A percentile compares a stretch with the other conserved stretches of the same genome.
phyloP scores from a whole-genome alignment of 2,888 invertebrate genomes.

The Amblyjoppa fuscipennis region DNA sequence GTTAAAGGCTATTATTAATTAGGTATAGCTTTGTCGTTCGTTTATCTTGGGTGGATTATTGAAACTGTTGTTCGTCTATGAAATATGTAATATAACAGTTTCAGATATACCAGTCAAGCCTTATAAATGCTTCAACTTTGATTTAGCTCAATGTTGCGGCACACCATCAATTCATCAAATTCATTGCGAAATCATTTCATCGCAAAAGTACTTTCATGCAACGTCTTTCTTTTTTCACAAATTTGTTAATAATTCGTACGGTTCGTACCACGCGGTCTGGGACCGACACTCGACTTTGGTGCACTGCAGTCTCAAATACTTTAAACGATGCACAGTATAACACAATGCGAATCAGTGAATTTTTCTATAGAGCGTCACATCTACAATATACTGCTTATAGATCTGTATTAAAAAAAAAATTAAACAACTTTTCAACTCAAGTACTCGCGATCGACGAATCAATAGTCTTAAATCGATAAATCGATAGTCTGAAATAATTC shows the following conservation, averaged over 20 bases:
- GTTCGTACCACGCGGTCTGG: not conserved
- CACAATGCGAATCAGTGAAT: conserved; percentile 26
- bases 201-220: conserved; percentile 36
- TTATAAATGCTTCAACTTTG: conserved; percentile 66
- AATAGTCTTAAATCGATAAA: conserved; percentile 29
- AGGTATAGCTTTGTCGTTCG: conserved; percentile 53
- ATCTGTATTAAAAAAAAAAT: conserved; percentile 15
- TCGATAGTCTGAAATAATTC: conserved; percentile 22
- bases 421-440: conserved; percentile 19
- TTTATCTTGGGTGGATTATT: conserved; percentile 52
- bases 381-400: conserved; percentile 44
- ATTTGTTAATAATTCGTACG: conserved; percentile 28
- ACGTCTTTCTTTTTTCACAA: conserved; percentile 33
- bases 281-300: conserved; percentile 38
- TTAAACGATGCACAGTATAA: conserved; percentile 48
- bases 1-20: conserved; percentile 55
- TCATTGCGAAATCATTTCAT: conserved; percentile 61
- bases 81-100: not conserved
- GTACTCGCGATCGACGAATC: conserved; percentile 20
- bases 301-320: conserved; percentile 47
- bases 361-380: conserved; percentile 28
- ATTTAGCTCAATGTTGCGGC: conserved; percentile 74
- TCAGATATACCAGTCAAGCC: conserved; percentile 46
- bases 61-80: conserved; percentile 15
- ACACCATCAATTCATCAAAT: conserved; percentile 73